phyloP scores from a whole-genome alignment of 2,113 vertebrate genomes.

The Argyrosomus japonicus region DNA sequence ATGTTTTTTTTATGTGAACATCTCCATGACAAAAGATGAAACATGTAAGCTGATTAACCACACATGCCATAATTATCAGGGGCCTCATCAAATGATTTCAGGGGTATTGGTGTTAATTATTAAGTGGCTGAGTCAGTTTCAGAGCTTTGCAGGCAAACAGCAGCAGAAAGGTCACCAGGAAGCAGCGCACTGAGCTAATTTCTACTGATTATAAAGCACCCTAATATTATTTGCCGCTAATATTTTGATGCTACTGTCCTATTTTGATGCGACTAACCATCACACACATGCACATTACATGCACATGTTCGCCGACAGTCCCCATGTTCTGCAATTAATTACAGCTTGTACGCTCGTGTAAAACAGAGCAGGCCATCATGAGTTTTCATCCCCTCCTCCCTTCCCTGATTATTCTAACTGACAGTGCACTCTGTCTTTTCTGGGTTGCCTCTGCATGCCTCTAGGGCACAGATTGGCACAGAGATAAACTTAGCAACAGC shows the following conservation, averaged over 20 bases:
- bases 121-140: slow-evolving; percentile 50
- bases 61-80: slow-evolving; percentile 41
- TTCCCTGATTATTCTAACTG: slow-evolving; percentile 56
- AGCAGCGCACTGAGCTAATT: background rate
- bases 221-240: slow-evolving; percentile 16
- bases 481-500: slow-evolving; percentile 78
- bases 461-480: slow-evolving; percentile 70
- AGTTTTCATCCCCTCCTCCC: slow-evolving; percentile 49
- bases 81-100: slow-evolving; percentile 45
- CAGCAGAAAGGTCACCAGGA: slow-evolving; percentile 45
- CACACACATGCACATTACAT: slow-evolving; percentile 8
- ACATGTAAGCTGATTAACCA: background rate
- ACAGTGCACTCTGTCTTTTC: slow-evolving; percentile 74
- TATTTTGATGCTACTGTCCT: slow-evolving; percentile 30
- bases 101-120: slow-evolving; percentile 61
- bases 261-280: slow-evolving; percentile 5
- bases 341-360: slow-evolving; percentile 16
- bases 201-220: slow-evolving; percentile 24
- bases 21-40: background rate
- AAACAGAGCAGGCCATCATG: slow-evolving; percentile 53
- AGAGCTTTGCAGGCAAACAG: slow-evolving; percentile 38
- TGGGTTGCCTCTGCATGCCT: slow-evolving; percentile 71
- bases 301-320: slow-evolving; percentile 18
- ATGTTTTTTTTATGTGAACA: too few relatives aligned
- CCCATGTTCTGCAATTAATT: slow-evolving; percentile 19